Base-by-base conservation (phyloP, 2,113 vertebrate species). In the Caranx ignobilis region DNA sequence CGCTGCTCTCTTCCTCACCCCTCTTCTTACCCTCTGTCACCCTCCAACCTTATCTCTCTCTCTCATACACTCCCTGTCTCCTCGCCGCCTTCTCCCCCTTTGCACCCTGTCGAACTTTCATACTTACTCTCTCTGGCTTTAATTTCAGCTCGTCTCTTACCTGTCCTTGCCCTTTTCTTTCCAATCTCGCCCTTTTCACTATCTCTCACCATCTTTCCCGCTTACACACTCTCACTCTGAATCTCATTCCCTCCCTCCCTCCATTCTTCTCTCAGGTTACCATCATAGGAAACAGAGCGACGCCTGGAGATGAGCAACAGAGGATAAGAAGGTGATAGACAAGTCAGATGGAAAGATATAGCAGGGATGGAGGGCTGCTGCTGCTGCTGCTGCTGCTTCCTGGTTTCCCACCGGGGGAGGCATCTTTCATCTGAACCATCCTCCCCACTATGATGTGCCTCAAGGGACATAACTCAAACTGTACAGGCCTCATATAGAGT, bases 241-340 rank as follows among this genome's bases (percentile, higher is more conserved):
- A 72, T 73, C 64, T 50, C 75, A 31, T 43, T 10, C 60, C 62
- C 6, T 61, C 68, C 4, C 55, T 60, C 55, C 21, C 13, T 1
- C 6, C 39, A 7, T 34, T 71, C 52, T 54, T 43, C 13, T 69
- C 81, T 76, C 75, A 32, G 75, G 61, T 82, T 88, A 56, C 77
- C 71, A 56, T 41, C 21, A 10, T 4, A 16, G 75, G 66, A 63
- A 75, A 19, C 65, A 12, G 65, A 54, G 68, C 4, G 47, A 75
- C 63, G 54, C 39, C 11, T 48, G 43, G 39, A 50, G 85, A 87
- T 65, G 72, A 34, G 39, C 67, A 77, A 41, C 6, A 13, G 16
- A 21, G 37, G 82, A 90, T 83, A 85, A 81, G 76, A n/a, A 71
- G 52, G 69, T 41, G 73, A 88, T 21, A 26, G 75, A 82, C 67